phyloP scores from a whole-genome alignment of 2,113 vertebrate species.

The Cephalopholis sonnerati region DNA sequence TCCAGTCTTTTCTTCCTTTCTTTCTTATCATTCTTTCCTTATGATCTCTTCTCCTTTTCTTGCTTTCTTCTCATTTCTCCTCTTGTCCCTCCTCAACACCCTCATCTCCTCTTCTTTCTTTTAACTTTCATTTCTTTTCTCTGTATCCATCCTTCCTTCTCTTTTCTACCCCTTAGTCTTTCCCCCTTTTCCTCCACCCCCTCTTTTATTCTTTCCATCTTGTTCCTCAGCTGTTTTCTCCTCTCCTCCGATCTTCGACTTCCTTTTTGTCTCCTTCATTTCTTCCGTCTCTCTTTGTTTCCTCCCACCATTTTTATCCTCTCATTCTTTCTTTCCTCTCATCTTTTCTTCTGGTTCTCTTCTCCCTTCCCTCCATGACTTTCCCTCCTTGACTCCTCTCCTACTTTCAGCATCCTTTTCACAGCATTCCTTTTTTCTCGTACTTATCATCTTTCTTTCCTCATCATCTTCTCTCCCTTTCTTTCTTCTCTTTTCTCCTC shows the following conservation, averaged over 20 bases:
- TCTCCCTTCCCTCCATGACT: no score
- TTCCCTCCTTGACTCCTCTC: no score
- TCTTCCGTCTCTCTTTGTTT: background rate
- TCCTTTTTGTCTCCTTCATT: background rate
- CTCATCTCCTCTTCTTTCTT: background rate
- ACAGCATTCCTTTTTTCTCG: no score
- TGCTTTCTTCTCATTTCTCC: background rate
- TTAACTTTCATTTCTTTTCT: background rate
- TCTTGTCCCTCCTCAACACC: background rate
- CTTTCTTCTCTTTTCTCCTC: no score
- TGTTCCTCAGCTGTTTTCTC: background rate
- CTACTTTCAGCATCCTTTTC: no score
- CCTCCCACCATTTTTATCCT: no score
- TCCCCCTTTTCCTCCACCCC: background rate
- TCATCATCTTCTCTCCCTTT: no score
- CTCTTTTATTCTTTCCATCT: background rate
- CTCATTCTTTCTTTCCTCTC: no score
- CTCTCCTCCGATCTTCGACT: background rate
- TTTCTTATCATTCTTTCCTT: background rate
- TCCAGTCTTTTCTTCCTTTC: background rate
- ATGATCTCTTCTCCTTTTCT: no score
- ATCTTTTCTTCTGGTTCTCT: no score
- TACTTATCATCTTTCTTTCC: no score
- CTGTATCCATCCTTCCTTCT: background rate
- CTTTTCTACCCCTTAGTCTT: background rate